Base-by-base conservation (phyloP, 2,797 vertebrate species). In the Channa striata region DNA sequence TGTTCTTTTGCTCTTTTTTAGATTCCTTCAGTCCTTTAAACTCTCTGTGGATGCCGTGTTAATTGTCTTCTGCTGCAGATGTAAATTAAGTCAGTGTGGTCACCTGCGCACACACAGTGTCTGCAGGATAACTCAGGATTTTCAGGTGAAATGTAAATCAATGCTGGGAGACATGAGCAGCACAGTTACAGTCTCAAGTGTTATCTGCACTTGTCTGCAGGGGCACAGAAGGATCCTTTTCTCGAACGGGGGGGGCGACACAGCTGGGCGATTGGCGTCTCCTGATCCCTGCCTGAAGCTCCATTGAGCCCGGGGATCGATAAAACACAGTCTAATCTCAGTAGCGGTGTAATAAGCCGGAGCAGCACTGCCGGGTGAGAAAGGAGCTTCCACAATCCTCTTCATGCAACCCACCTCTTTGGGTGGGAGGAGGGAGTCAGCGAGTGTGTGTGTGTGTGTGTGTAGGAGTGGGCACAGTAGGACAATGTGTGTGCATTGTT, bases 311-410 rank as follows among this genome's bases (percentile, higher is more conserved):
- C 44, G 8, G n/a, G 40, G 59, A 89, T 90, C 72, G 7, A 86
- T 90, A 82, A 10, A 82, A 72, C 72, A 65, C 61, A 49, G 71
- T 87, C 87, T 72, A 81, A 83, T 86, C 84, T 83, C 59, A n/a
- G 52, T 3, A 25, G 59, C 44, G 52, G 66, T 70, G 81, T 76
- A 86, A 81, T 82, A 86, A 89, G 33, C 59, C 71, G 46, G 14
- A 43, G 57, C 53, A 59, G 72, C 78, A 58, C 52, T 62, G 70
- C 30, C 79, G 63, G 21, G 34, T 47, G 60, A 78, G 72, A 82
- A 77, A 62, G 43, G 40, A 74, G 30, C 43, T 33, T 68, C 40
- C 65, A 58, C 50, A 47, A 25, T 19, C 42, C 1, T 5, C 42
- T 64, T 46, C 48, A 53, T n/a, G 58, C 51, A 44, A 47, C 14